Conservation (phyloP, 2,797 vertebrate genomes). For the Buphagus erythrorhynchus region DNA sequence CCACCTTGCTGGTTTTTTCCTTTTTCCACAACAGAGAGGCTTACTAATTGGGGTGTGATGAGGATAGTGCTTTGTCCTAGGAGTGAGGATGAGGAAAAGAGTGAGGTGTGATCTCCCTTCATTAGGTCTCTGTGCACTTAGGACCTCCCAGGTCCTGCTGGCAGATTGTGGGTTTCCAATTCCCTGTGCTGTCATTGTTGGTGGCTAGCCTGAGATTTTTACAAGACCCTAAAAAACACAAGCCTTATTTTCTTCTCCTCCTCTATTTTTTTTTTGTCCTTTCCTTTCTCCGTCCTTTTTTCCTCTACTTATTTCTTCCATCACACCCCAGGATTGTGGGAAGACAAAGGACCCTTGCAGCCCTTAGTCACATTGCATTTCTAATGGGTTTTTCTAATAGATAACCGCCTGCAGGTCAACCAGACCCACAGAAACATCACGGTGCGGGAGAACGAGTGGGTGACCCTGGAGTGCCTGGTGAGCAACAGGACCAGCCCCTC, state of each 20-base stretch:
- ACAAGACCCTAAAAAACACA: background rate
- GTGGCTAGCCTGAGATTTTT: background rate
- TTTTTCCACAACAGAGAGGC: background rate
- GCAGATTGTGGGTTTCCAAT: background rate
- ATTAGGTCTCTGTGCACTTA: background rate
- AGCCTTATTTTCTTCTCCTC: background rate
- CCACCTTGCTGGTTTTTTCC: background rate
- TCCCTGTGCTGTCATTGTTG: background rate
- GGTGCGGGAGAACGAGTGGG: conserved; percentile 75
- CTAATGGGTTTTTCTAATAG: conserved; percentile 11
- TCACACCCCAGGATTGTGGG: background rate
- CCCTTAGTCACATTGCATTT: background rate
- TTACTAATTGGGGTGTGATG: background rate
- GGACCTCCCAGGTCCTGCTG: background rate
- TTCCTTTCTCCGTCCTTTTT: background rate
- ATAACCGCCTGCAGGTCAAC: conserved; percentile 78
- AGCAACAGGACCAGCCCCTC: conserved; percentile 74
- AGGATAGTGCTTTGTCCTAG: background rate
- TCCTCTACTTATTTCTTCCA: background rate
- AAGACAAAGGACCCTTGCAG: background rate
- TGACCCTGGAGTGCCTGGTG: conserved; percentile 78
- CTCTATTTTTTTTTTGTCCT: background rate
- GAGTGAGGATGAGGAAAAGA: background rate
- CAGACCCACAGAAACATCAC: conserved; percentile 78
- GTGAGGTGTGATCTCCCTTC: background rate